Base-by-base conservation (phyloP, 2,113 vertebrate species). In the Clarias macrocephalus region DNA sequence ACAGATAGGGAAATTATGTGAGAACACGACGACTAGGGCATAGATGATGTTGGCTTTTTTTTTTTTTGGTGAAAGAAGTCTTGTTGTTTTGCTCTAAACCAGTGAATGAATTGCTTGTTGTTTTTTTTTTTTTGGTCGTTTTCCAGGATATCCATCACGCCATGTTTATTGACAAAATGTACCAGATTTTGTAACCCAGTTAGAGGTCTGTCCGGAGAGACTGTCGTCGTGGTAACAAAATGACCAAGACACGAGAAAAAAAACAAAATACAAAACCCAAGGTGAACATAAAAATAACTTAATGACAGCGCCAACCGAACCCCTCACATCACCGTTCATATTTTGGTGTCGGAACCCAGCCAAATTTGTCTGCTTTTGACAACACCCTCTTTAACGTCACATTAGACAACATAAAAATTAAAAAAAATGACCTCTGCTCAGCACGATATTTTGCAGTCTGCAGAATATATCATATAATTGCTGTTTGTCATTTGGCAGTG, bases 401-500 rank as follows among this genome's bases (percentile, higher is more conserved):
- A 54, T 15, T 87, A 77, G 59, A 83, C 86, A 76, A 57, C 70
- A 66, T 75, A 83, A 76, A 77, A 75, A 83, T 33, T 1, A 33
- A 33, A 33, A 42, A 42, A 42, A 42, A 18, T 87, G 59, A 65
- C 63, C 80, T 87, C n/a, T 76, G n/a, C 9, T 5, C 60, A 57
- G 25, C 80, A 16, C 57, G 25, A 28, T 54, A 76, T 83, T 83
- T 56, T 33, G 21, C 60, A 42, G 25, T 63, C 68, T 75, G 54
- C 30, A 63, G 59, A 62, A 75, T 59, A 76, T 77, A 68, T 79
- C 84, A 59, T 79, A 84, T 87, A 84, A 77, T 83, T 84, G 81
- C n/a, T 68, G 79, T 84, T 76, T 87, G 72, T 54, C 52, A 56
- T 42, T 62, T 79, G 82, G 48, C 33, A 79, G 72, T 56, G 33